Evolutionary conservation across 2,888 invertebrate species (phyloP).

Genomic region (Coenonympha glycerion): DNA sequence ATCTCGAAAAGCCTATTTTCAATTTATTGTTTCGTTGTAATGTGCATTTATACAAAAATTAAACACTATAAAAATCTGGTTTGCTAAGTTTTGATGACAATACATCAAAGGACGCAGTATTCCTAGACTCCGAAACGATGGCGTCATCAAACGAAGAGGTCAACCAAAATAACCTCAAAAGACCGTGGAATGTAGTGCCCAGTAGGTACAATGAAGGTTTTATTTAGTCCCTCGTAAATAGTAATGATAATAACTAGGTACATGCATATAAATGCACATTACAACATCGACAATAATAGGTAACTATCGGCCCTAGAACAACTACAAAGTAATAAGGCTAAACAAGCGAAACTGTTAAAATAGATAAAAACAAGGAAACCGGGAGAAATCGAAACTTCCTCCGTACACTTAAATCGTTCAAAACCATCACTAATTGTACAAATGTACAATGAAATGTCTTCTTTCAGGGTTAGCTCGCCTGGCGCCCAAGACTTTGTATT

Average conservation of each 20-base stretch:
- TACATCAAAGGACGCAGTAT: too few relatives aligned
- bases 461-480: slow-evolving; percentile 1
- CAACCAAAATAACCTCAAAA: too few relatives aligned
- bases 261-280: background rate
- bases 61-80: too few relatives aligned
- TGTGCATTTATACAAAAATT: background rate
- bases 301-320: background rate
- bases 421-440: slow-evolving; percentile 14
- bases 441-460: background rate
- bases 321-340: slow-evolving; percentile 18
- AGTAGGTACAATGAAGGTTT: too few relatives aligned
- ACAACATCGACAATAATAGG: background rate
- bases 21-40: background rate
- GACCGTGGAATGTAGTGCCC: too few relatives aligned
- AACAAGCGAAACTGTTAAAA: slow-evolving; percentile 17
- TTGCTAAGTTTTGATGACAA: too few relatives aligned
- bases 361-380: slow-evolving; percentile 33
- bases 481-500: too few relatives aligned
- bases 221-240: too few relatives aligned
- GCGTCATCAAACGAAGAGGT: too few relatives aligned
- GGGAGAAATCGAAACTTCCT: slow-evolving; percentile 45
- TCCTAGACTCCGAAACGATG: too few relatives aligned
- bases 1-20: background rate
- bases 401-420: slow-evolving; percentile 32
- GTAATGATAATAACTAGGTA: too few relatives aligned